Percentiles rank a stretch among this genome's conserved stretches.
phyloP scores from a whole-genome alignment of 2,888 invertebrate genomes.

The Athalia cordata region DNA sequence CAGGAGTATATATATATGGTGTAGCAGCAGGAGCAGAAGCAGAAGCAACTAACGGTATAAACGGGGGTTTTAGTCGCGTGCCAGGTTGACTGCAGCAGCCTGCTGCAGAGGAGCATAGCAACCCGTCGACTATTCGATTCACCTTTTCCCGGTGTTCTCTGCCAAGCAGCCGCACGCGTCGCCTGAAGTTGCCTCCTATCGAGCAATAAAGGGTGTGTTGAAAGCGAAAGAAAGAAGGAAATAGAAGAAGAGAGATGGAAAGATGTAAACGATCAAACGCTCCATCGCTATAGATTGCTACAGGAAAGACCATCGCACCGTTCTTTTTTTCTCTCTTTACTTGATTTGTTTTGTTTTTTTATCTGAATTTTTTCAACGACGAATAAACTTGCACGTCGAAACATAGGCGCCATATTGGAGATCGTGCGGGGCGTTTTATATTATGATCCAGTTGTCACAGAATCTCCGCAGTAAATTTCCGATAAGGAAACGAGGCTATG shows the following conservation, averaged over 20 bases:
- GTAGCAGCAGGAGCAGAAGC: constrained; percentile 1
- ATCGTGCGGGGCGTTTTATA: constrained; percentile 9
- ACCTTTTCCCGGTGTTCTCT: constrained; percentile 13
- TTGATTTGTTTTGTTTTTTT: too few species aligned
- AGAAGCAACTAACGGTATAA: constrained; percentile 23
- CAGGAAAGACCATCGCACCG: too few species aligned
- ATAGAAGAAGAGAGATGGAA: too few species aligned
- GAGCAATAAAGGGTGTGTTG: too few species aligned
- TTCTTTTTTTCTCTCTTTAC: too few species aligned
- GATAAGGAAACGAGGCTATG: constrained; percentile 72
- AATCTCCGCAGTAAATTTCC: constrained; percentile 61
- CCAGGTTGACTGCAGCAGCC: constrained; percentile 27
- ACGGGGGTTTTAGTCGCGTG: constrained; percentile 41
- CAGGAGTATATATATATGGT: constrained; percentile 31
- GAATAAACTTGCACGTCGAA: too few species aligned
- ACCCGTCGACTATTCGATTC: constrained; percentile 19
- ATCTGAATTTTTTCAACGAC: too few species aligned
- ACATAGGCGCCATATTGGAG: not conserved
- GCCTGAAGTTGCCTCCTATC: too few species aligned
- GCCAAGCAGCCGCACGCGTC: constrained; percentile 28
- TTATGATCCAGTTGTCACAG: constrained; percentile 27
- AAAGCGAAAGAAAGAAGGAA: too few species aligned
- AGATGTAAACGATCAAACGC: too few species aligned
- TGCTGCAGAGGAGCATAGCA: not conserved
- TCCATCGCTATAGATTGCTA: too few species aligned